Percentiles rank a stretch among this genome's conserved stretches.
Conservation (phyloP, 2,888 invertebrate species). For the Phlogophora meticulosa region DNA sequence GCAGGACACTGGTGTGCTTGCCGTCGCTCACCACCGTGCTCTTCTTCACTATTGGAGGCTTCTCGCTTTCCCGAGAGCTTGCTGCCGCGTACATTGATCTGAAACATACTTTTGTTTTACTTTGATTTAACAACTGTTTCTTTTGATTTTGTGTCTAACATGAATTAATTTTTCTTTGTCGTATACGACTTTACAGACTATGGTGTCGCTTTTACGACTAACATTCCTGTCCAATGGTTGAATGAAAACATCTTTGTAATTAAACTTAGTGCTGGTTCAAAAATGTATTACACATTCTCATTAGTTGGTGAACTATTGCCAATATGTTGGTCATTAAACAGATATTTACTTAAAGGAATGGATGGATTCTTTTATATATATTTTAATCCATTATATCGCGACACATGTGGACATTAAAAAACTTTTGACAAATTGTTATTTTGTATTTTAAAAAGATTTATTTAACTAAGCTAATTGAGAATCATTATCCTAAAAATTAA, state of each 20-base stretch:
- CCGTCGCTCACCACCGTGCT: slow-evolving; percentile 69
- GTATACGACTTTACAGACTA: neutral
- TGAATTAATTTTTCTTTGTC: neutral
- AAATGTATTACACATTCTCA: no score
- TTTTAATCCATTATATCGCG: no score
- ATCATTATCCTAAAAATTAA: neutral
- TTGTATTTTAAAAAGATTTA: no score
- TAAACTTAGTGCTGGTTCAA: no score
- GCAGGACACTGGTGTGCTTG: slow-evolving; percentile 64
- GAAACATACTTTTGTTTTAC: slow-evolving; percentile 85
- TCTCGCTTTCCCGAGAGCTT: slow-evolving; percentile 79
- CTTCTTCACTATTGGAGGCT: slow-evolving; percentile 70
- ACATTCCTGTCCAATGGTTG: neutral
- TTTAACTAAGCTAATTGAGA: no score
- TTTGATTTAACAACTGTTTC: slow-evolving; percentile 67
- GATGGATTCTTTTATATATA: no score
- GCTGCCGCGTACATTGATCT: slow-evolving; percentile 89
- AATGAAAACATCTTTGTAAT: no score
- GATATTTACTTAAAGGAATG: no score
- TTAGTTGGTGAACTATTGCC: no score
- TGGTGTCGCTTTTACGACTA: neutral
- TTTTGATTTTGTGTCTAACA: slow-evolving; percentile 68
- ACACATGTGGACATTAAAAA: no score
- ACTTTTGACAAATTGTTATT: no score
- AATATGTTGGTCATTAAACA: no score